phyloP scores from a whole-genome alignment of 2,888 invertebrate species.

The Amorpha juglandis region DNA sequence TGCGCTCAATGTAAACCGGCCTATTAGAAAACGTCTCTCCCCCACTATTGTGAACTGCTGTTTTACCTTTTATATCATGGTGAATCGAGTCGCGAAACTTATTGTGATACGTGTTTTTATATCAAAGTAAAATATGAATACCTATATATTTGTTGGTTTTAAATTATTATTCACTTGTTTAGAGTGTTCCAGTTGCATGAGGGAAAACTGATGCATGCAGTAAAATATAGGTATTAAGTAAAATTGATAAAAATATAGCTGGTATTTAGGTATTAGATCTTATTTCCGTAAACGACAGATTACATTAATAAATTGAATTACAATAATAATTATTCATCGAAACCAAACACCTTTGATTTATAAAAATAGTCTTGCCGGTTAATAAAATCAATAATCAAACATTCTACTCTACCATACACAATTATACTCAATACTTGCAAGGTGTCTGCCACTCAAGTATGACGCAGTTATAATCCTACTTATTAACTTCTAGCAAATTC shows the following conservation, averaged over 20 bases:
- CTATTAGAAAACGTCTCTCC: slow-evolving; percentile 60
- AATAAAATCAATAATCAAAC: no score
- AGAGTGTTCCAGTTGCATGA: not conserved
- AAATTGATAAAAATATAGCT: no score
- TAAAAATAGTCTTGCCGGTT: no score
- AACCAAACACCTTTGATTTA: no score
- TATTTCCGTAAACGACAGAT: no score
- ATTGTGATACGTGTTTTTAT: slow-evolving; percentile 29
- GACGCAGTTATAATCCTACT: not conserved
- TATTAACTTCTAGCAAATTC: not conserved
- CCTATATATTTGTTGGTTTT: slow-evolving; percentile 6
- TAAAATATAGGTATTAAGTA: no score
- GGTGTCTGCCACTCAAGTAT: not conserved
- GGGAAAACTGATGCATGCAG: not conserved
- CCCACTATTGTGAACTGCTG: slow-evolving; percentile 39
- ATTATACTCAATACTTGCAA: not conserved
- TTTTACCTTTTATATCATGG: slow-evolving; percentile 48
- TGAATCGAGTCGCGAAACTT: slow-evolving; percentile 33
- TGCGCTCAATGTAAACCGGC: slow-evolving; percentile 72
- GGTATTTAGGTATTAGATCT: no score
- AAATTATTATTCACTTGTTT: no score
- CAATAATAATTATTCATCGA: no score
- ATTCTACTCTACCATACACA: not conserved
- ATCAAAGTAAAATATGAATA: not conserved
- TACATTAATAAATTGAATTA: no score